A percentile compares a stretch with the other conserved stretches of the same genome.
These are phyloP conservation scores for Parauchenoglanis ngamensis DNA, from an alignment of 2,797 vertebrate species.

Conservation along the genomic window DNA sequence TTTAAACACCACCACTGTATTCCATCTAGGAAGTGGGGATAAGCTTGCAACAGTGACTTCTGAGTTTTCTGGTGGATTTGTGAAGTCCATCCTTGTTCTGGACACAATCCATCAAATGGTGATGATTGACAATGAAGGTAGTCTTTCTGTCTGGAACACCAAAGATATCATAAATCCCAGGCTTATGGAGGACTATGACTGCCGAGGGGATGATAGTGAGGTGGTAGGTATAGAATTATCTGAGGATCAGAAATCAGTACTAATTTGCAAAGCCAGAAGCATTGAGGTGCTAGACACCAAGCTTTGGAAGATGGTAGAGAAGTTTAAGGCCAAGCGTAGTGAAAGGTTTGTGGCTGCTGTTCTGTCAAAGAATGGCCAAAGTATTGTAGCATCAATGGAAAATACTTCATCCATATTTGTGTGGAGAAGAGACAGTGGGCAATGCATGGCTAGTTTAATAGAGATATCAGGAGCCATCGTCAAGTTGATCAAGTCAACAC, in stretches of 20 bases:
- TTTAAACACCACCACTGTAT: conserved; percentile 93
- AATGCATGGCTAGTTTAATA: conserved; percentile 97
- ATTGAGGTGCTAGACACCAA: conserved; percentile 94
- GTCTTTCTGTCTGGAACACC: conserved; percentile 95
- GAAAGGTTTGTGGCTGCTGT: conserved; percentile 94
- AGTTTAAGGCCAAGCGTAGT: conserved; percentile 95
- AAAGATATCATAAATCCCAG: conserved; percentile 92
- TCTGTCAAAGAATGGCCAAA: conserved; percentile 95
- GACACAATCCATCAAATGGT: conserved; percentile 96
- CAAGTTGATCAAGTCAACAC: conserved; percentile 93
- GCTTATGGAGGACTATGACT: conserved; percentile 96
- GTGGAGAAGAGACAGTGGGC: conserved; percentile 96
- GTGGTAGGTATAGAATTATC: conserved; percentile 94
- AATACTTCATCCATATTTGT: conserved; percentile 98
- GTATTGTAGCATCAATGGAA: conserved; percentile 98
- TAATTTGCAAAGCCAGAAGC: conserved; percentile 95
- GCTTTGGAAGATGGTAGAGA: conserved; percentile 96
- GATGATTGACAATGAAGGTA: conserved; percentile 96
- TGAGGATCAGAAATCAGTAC: conserved; percentile 95
- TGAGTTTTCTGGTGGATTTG: conserved; percentile 96
- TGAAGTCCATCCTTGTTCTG: conserved; percentile 93
- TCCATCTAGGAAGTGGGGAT: conserved; percentile 94
- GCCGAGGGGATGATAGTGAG: conserved; percentile 91
- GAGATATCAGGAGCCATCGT: conserved; percentile 98
- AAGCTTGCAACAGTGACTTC: conserved; percentile 94